Evolutionary conservation across 1,140 invertebrate genomes (phyloP).

Genomic region (Melipona quadrifasciata): DNA sequence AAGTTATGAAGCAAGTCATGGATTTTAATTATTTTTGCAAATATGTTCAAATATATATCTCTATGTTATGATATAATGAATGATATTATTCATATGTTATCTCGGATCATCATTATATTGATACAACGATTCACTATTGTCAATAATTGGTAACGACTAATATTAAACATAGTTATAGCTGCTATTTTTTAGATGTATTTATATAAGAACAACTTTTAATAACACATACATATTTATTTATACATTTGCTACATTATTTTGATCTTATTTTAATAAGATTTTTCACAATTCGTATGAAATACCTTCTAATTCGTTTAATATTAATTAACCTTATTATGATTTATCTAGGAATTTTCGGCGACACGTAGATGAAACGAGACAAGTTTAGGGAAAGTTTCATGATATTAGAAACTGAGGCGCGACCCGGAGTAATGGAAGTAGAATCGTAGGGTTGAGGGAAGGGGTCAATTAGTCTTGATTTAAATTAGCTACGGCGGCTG

Average conservation of each 20-base stretch:
- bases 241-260: background rate
- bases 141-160: too few species aligned
- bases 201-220: too few species aligned
- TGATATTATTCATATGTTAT: too few species aligned
- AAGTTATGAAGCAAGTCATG: too few species aligned
- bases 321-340: constrained; percentile 6
- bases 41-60: too few species aligned
- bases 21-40: too few species aligned
- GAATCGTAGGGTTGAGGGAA: constrained; percentile 24
- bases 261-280: background rate
- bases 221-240: background rate
- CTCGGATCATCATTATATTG: too few species aligned
- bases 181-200: too few species aligned
- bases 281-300: background rate
- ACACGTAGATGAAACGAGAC: constrained; percentile 46
- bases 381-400: constrained; percentile 75
- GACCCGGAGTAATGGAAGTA: constrained; percentile 52
- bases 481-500: constrained; percentile 74
- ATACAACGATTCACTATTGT: too few species aligned
- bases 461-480: constrained; percentile 79
- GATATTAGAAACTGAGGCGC: constrained; percentile 61
- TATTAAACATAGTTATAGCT: too few species aligned
- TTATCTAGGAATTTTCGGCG: constrained; percentile 1
- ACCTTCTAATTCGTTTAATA: background rate
- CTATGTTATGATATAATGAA: too few species aligned